A percentile compares a stretch with the other conserved stretches of the same genome.
These are phyloP conservation scores for Nycticebus coucang DNA, from an alignment of 2,113 vertebrate genomes.

Conservation along the genomic window DNA sequence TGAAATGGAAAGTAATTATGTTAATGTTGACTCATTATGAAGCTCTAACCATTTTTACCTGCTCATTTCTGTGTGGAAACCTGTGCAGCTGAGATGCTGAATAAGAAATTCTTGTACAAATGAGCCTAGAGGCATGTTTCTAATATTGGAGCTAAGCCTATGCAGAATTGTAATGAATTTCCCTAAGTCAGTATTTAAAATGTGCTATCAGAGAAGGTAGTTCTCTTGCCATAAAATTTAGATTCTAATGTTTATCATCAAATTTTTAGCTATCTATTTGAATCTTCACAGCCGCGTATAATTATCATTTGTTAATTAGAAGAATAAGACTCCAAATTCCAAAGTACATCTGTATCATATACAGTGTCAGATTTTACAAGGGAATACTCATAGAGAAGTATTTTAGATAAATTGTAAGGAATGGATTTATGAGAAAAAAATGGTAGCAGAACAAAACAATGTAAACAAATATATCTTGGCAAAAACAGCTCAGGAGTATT, in stretches of 20 bases:
- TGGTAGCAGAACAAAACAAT: background rate
- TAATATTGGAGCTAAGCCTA: conserved; percentile 70
- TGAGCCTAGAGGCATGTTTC: conserved; percentile 78
- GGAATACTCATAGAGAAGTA: background rate
- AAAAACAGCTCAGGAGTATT: conserved; percentile 12
- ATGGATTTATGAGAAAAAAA: conserved; percentile 32
- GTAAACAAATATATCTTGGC: background rate
- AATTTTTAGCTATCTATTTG: conserved; percentile 53
- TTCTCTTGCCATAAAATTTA: conserved; percentile 61
- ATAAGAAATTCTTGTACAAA: conserved; percentile 77
- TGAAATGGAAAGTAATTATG: conserved; percentile 83
- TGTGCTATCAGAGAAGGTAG: conserved; percentile 56
- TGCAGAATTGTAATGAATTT: conserved; percentile 72
- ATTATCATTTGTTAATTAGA: conserved; percentile 52
- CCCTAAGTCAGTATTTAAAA: conserved; percentile 70
- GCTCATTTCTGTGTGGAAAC: conserved; percentile 78
- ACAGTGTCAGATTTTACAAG: background rate
- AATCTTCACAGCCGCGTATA: conserved; percentile 34
- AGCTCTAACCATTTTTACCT: conserved; percentile 76
- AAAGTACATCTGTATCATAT: background rate
- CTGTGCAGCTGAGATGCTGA: conserved; percentile 72
- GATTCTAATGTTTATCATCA: conserved; percentile 61
- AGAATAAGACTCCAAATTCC: background rate
- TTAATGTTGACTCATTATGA: conserved; percentile 81
- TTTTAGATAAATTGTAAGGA: conserved; percentile 35